Evolutionary conservation across 2,888 invertebrate species (phyloP).

Genomic region (Cheilosia grossa): DNA sequence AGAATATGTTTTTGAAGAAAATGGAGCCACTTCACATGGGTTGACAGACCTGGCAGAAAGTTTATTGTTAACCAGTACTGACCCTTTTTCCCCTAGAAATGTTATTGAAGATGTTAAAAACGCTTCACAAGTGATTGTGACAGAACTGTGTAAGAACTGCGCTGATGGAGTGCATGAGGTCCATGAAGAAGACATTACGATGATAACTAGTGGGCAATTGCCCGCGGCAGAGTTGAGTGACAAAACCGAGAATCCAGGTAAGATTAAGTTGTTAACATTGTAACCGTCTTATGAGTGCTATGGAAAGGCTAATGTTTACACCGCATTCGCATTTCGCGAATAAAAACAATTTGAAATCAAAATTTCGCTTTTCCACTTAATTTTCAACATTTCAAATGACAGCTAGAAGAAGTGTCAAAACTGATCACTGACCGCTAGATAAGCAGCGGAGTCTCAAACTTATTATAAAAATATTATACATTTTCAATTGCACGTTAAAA

Average conservation of each 20-base stretch:
- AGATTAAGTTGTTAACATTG: not conserved
- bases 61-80: constrained; percentile 16
- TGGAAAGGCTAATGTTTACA: too few species aligned
- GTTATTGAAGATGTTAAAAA: not conserved
- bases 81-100: constrained; percentile 38
- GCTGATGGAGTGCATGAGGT: constrained; percentile 58
- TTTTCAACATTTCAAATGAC: too few species aligned
- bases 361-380: too few species aligned
- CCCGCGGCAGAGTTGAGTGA: constrained; percentile 12
- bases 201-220: not conserved
- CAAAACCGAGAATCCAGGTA: constrained; percentile 14
- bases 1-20: constrained; percentile 8
- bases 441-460: too few species aligned
- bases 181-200: not conserved
- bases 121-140: not conserved
- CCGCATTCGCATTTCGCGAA: too few species aligned
- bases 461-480: too few species aligned
- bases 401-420: too few species aligned
- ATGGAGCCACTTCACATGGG: not conserved
- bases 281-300: constrained; percentile 1
- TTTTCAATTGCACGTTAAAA: too few species aligned
- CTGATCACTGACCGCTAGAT: too few species aligned
- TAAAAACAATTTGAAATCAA: too few species aligned
- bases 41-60: constrained; percentile 11
- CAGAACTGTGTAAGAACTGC: constrained; percentile 59